These are phyloP conservation scores for Tychaedon coryphoeus DNA, from an alignment of 2,113 vertebrate genomes.

Conservation along the genomic window DNA sequence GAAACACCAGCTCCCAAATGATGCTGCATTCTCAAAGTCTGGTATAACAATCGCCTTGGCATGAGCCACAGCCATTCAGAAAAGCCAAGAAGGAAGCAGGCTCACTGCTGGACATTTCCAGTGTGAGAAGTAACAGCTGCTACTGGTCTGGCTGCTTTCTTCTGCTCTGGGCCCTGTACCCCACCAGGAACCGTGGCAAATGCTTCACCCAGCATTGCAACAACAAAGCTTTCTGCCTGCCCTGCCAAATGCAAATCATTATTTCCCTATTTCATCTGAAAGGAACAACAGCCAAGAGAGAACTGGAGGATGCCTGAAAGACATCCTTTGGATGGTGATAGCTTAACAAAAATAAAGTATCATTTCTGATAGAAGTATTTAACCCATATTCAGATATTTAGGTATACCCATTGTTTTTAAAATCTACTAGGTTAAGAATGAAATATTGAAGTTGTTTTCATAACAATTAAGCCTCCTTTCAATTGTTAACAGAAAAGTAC, in stretches of 20 bases:
- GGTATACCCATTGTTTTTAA: background rate
- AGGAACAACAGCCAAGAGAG: background rate
- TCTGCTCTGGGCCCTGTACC: fast-evolving
- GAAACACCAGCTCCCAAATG: background rate
- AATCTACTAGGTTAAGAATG: background rate
- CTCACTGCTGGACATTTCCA: background rate
- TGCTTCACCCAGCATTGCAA: background rate
- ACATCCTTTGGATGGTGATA: background rate
- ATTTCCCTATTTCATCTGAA: background rate
- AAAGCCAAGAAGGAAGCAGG: background rate
- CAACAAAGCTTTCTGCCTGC: background rate
- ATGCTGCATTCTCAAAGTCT: background rate
- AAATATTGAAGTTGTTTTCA: background rate
- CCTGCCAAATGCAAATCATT: background rate
- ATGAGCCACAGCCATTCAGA: background rate
- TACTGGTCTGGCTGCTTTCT: background rate
- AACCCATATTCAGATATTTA: background rate
- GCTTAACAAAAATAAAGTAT: background rate
- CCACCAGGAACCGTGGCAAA: background rate
- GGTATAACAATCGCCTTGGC: background rate
- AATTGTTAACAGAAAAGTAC: background rate
- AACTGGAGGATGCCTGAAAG: background rate
- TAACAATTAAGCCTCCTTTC: background rate
- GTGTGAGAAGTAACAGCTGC: background rate
- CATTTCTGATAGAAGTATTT: background rate